Evolutionary conservation across 2,888 invertebrate species (phyloP).

Genomic region (Invenusta paracnida): DNA sequence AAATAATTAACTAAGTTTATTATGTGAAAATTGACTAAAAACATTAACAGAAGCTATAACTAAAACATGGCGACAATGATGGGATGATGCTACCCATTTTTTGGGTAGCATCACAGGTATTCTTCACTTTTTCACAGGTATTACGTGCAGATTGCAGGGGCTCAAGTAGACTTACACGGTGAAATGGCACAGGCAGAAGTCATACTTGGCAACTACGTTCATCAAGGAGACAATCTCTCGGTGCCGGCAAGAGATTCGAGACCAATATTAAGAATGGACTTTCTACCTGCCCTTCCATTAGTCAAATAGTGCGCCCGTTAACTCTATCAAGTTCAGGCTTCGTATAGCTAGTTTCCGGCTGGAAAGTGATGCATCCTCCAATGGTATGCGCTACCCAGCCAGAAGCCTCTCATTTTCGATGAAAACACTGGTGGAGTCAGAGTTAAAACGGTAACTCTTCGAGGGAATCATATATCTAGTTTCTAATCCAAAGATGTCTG

Average conservation of each 20-base stretch:
- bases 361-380: neutral
- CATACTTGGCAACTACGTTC: neutral
- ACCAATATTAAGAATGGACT: neutral
- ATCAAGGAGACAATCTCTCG: neutral
- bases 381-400: conserved; percentile 27
- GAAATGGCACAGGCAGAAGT: neutral
- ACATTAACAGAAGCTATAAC: too few species aligned
- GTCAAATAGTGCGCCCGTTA: neutral
- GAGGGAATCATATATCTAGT: conserved; percentile 21
- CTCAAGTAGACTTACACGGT: neutral
- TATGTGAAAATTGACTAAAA: too few species aligned
- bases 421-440: conserved; percentile 6
- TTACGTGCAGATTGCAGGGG: neutral
- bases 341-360: neutral
- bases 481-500: neutral
- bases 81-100: too few species aligned
- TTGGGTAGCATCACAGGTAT: too few species aligned
- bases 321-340: too few species aligned
- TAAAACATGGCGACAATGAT: too few species aligned
- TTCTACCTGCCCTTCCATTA: neutral
- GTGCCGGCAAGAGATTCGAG: neutral
- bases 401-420: conserved; percentile 19
- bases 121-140: too few species aligned
- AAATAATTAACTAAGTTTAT: too few species aligned
- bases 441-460: neutral